A percentile compares a stretch with the other conserved stretches of the same genome.
These are phyloP conservation scores for Hycleus phaleratus DNA, from an alignment of 1,140 invertebrate species.

Conservation along the genomic window DNA sequence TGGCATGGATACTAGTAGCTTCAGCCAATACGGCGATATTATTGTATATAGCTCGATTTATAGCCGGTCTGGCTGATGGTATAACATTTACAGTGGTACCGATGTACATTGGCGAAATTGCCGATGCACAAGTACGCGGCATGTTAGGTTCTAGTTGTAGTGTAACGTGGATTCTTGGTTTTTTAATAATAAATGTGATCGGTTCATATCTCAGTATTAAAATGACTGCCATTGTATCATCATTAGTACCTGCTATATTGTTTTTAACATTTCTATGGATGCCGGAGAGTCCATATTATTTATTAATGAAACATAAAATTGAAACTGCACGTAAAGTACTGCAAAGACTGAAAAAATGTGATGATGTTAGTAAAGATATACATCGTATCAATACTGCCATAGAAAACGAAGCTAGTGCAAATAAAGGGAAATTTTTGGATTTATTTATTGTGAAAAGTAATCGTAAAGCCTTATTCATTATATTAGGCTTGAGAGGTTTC, in stretches of 20 bases:
- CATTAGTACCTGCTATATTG: conserved; percentile 51
- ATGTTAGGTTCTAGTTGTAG: conserved; percentile 32
- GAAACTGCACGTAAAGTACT: conserved; percentile 54
- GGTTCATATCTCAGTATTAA: conserved; percentile 55
- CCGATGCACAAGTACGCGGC: conserved; percentile 59
- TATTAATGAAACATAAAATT: conserved; percentile 49
- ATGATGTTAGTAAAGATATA: conserved; percentile 53
- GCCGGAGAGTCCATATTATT: conserved; percentile 73
- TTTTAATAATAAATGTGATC: conserved; percentile 57
- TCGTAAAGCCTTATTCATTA: conserved; percentile 55
- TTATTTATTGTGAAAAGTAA: conserved; percentile 51
- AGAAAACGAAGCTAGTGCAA: conserved; percentile 33
- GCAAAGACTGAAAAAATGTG: conserved; percentile 50
- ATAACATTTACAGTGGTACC: conserved; percentile 57
- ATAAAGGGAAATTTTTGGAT: conserved; percentile 48
- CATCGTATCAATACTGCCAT: conserved; percentile 53
- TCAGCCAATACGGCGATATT: conserved; percentile 42
- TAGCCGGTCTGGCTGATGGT: conserved; percentile 59
- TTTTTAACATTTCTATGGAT: conserved; percentile 58
- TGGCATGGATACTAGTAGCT: conserved; percentile 58
- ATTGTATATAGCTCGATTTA: conserved; percentile 45
- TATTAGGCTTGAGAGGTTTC: conserved; percentile 57
- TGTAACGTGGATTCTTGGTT: conserved; percentile 47
- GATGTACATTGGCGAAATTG: conserved; percentile 59
- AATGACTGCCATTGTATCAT: conserved; percentile 50